Conservation (phyloP, 2,888 invertebrate genomes). For the Theristus sp. region DNA sequence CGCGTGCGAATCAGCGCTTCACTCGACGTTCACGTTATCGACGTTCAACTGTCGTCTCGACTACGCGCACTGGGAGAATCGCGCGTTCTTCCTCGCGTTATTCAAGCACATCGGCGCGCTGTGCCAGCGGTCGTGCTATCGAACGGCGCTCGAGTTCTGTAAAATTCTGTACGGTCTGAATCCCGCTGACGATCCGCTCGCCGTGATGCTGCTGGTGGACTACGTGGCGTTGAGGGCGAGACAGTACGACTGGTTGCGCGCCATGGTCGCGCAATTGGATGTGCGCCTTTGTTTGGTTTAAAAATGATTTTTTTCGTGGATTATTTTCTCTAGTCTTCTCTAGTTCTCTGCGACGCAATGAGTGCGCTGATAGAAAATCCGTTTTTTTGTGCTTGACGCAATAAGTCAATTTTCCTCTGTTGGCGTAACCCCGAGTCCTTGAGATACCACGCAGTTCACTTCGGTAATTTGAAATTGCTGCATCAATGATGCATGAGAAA, state of each 20-base stretch:
- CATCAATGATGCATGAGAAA: too few species aligned
- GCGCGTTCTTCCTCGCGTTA: conserved; percentile 53
- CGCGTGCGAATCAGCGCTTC: conserved; percentile 54
- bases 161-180: conserved; percentile 55
- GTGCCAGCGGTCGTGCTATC: conserved; percentile 43
- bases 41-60: conserved; percentile 53
- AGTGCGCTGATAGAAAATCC: too few species aligned
- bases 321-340: too few species aligned
- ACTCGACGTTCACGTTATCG: conserved; percentile 56
- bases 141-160: conserved; percentile 58
- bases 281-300: too few species aligned
- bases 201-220: conserved; percentile 52
- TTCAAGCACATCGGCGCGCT: conserved; percentile 61
- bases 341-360: too few species aligned
- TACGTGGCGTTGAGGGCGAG: conserved; percentile 55
- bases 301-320: too few species aligned
- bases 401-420: too few species aligned
- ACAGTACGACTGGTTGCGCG: conserved; percentile 50
- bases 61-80: conserved; percentile 57
- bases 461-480: too few species aligned
- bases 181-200: conserved; percentile 53
- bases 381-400: too few species aligned
- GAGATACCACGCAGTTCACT: too few species aligned
- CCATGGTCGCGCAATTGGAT: conserved; percentile 17
- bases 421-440: too few species aligned